Evolutionary conservation across 2,113 vertebrate genomes (phyloP).

Genomic region (Odobenus rosmarus): DNA sequence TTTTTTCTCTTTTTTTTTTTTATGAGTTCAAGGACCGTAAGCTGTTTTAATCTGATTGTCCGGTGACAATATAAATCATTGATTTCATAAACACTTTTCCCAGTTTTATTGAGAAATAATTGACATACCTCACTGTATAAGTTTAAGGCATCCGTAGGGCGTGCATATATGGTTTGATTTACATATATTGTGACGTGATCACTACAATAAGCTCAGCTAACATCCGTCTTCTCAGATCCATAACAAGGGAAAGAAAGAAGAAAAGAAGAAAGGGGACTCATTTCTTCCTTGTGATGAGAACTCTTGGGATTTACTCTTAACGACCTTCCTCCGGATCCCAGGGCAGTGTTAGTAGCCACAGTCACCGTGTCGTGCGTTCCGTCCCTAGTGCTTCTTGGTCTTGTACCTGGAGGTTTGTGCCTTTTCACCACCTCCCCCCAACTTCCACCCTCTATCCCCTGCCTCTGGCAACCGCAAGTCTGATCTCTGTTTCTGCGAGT

Average conservation of each 20-base stretch:
- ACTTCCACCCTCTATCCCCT: background rate
- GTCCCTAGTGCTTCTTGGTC: background rate
- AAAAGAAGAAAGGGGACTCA: background rate
- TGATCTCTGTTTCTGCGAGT: background rate
- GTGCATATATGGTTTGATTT: background rate
- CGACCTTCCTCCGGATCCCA: background rate
- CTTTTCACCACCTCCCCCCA: background rate
- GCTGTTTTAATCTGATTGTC: background rate
- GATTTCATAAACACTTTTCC: background rate
- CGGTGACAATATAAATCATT: background rate
- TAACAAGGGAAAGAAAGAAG: background rate
- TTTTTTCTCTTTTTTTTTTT: background rate
- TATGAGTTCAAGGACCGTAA: background rate
- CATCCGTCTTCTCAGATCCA: background rate
- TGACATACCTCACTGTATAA: background rate
- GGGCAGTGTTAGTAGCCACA: background rate
- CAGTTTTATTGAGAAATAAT: background rate
- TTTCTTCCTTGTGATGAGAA: background rate
- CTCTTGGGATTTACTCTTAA: background rate
- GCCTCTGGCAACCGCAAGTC: background rate
- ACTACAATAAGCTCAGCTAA: background rate
- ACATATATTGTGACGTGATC: background rate
- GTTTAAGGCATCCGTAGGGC: background rate
- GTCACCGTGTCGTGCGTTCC: background rate
- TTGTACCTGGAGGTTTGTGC: background rate